Percentiles rank a stretch among this genome's conserved stretches.
Conservation (phyloP, 2,888 invertebrate species). For the Acanthosepion esculentum region DNA sequence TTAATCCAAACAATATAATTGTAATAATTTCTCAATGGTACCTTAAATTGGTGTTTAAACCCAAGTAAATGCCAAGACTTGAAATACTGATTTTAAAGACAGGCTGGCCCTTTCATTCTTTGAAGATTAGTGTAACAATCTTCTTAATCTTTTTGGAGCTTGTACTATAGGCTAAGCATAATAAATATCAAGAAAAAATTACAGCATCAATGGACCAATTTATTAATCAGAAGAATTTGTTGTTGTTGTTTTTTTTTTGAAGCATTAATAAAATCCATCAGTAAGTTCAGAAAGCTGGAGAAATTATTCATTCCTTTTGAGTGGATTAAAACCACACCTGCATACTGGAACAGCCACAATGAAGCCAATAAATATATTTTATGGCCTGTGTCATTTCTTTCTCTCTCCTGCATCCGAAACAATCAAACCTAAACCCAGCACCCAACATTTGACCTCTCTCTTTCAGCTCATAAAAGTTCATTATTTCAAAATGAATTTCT, state of each 20-base stretch:
- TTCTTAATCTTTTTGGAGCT: too few relatives aligned
- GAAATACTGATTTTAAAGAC: too few relatives aligned
- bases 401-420: too few relatives aligned
- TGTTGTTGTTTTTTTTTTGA: not conserved
- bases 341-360: not conserved
- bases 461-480: not conserved
- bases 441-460: not conserved
- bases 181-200: too few relatives aligned
- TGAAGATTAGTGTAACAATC: too few relatives aligned
- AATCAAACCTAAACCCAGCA: not conserved
- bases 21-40: too few relatives aligned
- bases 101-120: too few relatives aligned
- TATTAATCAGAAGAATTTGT: not conserved
- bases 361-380: slow-evolving; percentile 10
- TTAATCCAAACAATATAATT: too few relatives aligned
- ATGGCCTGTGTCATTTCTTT: not conserved
- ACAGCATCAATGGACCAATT: too few relatives aligned
- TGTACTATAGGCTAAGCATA: too few relatives aligned
- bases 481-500: slow-evolving; percentile 10
- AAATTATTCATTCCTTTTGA: not conserved
- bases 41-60: too few relatives aligned
- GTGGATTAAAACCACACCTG: not conserved
- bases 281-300: not conserved
- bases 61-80: too few relatives aligned
- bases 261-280: not conserved